phyloP scores from a whole-genome alignment of 2,113 vertebrate species.

The Passer montanus region DNA sequence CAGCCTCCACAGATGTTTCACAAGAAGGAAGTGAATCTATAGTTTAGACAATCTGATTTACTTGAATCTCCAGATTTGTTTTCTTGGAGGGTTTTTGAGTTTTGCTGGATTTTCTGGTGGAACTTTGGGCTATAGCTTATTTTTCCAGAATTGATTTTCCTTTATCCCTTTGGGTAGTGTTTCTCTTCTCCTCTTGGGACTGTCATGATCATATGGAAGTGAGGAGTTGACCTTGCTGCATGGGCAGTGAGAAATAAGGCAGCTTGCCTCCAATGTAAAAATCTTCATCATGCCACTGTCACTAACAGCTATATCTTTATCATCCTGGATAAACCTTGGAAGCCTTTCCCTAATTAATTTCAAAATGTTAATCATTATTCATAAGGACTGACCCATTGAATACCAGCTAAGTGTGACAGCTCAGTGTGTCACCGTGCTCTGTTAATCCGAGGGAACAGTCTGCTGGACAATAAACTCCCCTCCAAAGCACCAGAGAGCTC shows the following conservation, averaged over 20 bases:
- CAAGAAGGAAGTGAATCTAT: conserved; percentile 35
- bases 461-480: neutral
- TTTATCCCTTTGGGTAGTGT: neutral
- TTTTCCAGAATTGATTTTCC: neutral
- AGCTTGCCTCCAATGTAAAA: neutral
- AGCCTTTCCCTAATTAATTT: neutral
- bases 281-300: neutral
- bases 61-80: conserved; percentile 3
- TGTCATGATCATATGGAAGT: neutral
- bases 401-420: neutral
- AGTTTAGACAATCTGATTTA: conserved; percentile 7
- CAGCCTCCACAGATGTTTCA: conserved; percentile 55
- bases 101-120: neutral
- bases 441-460: neutral
- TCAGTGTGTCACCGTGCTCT: neutral
- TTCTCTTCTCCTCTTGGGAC: neutral
- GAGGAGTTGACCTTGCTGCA: neutral
- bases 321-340: neutral
- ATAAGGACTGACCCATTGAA: neutral
- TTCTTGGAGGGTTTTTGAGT: conserved; percentile 1
- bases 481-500: neutral
- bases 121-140: neutral
- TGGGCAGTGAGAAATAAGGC: neutral
- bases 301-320: neutral
- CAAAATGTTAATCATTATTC: neutral